phyloP scores from a whole-genome alignment of 1,140 invertebrate genomes.

The Drosophila novamexicana region DNA sequence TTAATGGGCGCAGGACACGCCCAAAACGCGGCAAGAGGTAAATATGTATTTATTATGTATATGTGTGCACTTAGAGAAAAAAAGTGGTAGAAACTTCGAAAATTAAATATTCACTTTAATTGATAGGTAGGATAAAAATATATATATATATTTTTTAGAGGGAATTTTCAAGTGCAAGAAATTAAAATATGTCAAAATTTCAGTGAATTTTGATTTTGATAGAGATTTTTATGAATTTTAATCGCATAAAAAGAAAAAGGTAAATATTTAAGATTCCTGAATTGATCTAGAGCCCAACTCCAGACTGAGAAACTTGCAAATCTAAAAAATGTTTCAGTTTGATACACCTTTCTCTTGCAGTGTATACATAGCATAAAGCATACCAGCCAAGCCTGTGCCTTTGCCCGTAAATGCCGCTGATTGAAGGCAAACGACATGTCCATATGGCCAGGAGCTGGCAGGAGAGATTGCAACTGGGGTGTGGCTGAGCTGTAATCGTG shows the following conservation, averaged over 20 bases:
- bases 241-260: too few relatives aligned
- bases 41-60: constrained; percentile 52
- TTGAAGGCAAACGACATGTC: constrained; percentile 47
- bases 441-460: constrained; percentile 40
- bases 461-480: neutral
- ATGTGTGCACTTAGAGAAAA: neutral
- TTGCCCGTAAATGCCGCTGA: constrained; percentile 59
- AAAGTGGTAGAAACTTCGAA: neutral
- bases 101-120: too few relatives aligned
- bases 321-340: too few relatives aligned
- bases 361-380: constrained; percentile 23
- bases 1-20: constrained; percentile 60
- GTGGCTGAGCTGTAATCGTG: constrained; percentile 47
- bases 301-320: too few relatives aligned
- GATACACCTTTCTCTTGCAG: constrained; percentile 9
- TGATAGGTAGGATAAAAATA: neutral
- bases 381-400: constrained; percentile 49
- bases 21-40: constrained; percentile 50
- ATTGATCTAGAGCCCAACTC: too few relatives aligned
- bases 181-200: too few relatives aligned
- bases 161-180: neutral
- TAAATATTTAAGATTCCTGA: too few relatives aligned
- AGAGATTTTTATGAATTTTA: too few relatives aligned
- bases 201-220: too few relatives aligned
- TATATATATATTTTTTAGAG: neutral